Evolutionary conservation across 2,113 vertebrate genomes (phyloP).

Genomic region (Raphicerus campestris): DNA sequence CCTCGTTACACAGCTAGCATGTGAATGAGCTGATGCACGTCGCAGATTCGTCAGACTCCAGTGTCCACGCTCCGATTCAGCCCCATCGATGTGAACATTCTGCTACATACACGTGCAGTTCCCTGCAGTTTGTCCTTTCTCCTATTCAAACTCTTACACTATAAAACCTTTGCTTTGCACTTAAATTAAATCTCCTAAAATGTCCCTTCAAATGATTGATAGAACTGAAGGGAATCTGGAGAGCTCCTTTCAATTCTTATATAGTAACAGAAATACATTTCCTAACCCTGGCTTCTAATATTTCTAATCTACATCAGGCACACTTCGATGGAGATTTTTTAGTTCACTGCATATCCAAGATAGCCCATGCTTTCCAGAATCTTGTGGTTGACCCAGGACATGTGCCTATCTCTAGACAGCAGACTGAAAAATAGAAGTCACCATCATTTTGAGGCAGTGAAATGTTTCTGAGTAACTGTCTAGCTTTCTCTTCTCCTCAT

Average conservation of each 20-base stretch:
- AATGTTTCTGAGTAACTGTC: rapidly evolving
- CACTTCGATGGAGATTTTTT: neutral
- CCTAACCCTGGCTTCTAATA: neutral
- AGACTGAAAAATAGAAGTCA: neutral
- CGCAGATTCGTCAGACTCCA: neutral
- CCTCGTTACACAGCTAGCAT: rapidly evolving
- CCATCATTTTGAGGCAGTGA: neutral
- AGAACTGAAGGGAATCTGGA: neutral
- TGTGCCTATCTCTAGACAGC: neutral
- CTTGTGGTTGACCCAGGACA: no score
- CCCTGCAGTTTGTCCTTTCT: neutral
- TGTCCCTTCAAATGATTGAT: neutral
- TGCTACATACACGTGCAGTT: neutral
- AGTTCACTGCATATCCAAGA: neutral
- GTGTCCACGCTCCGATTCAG: rapidly evolving
- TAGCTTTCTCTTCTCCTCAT: neutral
- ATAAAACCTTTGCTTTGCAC: neutral
- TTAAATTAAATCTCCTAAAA: neutral
- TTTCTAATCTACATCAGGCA: neutral
- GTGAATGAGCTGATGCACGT: rapidly evolving
- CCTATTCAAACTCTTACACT: neutral
- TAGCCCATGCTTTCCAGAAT: rapidly evolving
- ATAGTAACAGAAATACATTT: neutral
- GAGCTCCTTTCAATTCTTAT: neutral
- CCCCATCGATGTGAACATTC: no score